Evolutionary conservation across 2,797 vertebrate species (phyloP), one percentile per base, ranked within the genome.

Genomic region (Esox lucius): DNA sequence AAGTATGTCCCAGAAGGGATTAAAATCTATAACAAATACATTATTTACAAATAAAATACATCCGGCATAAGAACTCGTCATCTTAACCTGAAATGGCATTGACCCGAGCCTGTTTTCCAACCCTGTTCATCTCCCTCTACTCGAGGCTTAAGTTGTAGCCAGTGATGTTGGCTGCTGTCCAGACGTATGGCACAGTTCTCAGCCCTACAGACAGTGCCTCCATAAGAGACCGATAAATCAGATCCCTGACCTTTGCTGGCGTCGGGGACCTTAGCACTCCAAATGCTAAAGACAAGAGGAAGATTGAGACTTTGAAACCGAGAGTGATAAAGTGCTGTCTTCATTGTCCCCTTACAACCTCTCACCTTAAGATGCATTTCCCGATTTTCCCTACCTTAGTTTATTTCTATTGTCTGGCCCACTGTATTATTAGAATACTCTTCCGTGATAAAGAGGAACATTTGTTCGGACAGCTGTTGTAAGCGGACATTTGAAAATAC

Each of bases 181-280:
- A 90, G 84, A 81, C 84, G 84, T 81, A 87, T 85, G 78, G 84
- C 86, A 83, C 76, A 75, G 75, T 70, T 64, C 72, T 90, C 77
- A 51, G 82, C 86, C 85, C 79, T 86, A 70, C 83, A 86, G 87
- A 90, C 90, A 90, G 91, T 91, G 78, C 87, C 92, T 91, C 90
- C 89, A 85, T 91, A 92, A 88, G 77, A 87, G 79, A 86, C 91
- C 90, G 89, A 92, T 95, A 95, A 95, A 96, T 96, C 92, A 94
- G 84, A 77, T 51, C 68, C 71, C 77, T 92, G 92, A 95, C 93
- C 93, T 96, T 96, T 95, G 85, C 76, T 88, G 90, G 89, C 91
- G 92, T 87, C 81, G 76, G 85, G 88, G 87, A 90, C 88, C 90
- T 87, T 78, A 82, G 83, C 84, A 88, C 81, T 88, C 82, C 82